Conservation (phyloP, 23 tunicate species). For the Corella eumyota region DNA sequence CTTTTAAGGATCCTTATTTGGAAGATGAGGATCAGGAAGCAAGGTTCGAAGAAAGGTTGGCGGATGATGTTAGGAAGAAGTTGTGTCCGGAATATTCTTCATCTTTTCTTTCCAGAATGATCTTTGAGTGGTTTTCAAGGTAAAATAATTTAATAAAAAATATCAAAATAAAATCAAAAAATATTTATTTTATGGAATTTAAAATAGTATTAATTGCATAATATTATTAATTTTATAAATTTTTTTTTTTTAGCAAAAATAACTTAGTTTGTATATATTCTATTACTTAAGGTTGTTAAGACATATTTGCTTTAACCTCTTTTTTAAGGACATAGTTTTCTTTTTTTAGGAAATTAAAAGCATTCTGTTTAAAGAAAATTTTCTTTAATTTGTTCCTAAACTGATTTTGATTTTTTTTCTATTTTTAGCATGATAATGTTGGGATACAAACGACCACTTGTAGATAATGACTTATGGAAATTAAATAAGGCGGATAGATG, state of each 20-base stretch:
- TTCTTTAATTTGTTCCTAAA: background rate
- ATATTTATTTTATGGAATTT: no score
- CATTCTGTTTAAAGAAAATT: background rate
- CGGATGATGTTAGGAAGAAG: background rate
- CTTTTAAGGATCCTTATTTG: background rate
- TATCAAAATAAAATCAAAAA: no score
- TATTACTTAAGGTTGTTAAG: no score
- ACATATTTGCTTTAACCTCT: no score
- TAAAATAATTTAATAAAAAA: background rate
- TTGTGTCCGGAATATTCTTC: constrained; percentile 40
- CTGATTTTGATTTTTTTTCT: background rate
- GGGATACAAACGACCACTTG: constrained; percentile 76
- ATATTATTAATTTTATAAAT: no score
- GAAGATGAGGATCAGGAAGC: constrained; percentile 2
- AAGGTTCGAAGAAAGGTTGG: constrained; percentile 2
- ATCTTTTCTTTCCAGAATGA: constrained; percentile 46
- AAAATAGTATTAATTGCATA: no score
- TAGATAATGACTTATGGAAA: constrained; percentile 52
- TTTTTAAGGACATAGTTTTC: background rate
- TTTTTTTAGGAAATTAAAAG: background rate
- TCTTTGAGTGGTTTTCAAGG: constrained; percentile 79
- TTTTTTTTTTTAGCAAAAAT: no score
- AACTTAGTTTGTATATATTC: no score
- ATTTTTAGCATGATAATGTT: constrained; percentile 35
- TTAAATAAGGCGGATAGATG: constrained; percentile 33